phyloP scores from a whole-genome alignment of 2,888 invertebrate species.

The Brachylomia viminalis region DNA sequence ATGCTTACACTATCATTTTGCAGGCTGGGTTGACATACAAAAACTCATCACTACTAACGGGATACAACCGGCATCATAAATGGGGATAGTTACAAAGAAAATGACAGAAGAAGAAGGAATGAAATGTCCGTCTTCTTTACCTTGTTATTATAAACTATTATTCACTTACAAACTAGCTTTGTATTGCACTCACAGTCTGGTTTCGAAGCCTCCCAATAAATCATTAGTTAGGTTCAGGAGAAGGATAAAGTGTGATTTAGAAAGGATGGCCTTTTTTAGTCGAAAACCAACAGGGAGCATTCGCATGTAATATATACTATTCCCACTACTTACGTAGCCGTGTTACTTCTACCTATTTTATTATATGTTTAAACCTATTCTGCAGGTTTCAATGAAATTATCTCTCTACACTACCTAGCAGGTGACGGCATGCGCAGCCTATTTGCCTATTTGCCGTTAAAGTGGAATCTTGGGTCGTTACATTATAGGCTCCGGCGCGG shows the following conservation, averaged over 20 bases:
- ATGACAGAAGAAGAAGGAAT: background rate
- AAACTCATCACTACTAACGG: background rate
- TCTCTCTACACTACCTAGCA: no score
- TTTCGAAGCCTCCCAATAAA: background rate
- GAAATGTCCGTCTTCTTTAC: background rate
- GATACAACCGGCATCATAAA: background rate
- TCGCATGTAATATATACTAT: no score
- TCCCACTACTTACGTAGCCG: no score
- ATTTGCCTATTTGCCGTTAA: background rate
- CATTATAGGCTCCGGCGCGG: background rate
- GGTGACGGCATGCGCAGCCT: background rate
- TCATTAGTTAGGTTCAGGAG: background rate
- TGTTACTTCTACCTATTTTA: no score
- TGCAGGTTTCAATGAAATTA: background rate
- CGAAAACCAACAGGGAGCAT: no score
- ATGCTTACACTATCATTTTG: no score
- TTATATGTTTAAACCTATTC: background rate
- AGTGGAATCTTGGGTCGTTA: background rate
- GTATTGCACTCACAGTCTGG: background rate
- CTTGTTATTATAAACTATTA: background rate
- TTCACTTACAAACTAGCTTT: background rate
- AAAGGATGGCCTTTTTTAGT: background rate
- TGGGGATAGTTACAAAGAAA: no score
- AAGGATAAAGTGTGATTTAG: background rate
- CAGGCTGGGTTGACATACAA: background rate